Percentiles rank a stretch among this genome's conserved stretches.
phyloP scores from a whole-genome alignment of 2,113 vertebrate species.

The Serinus canaria region DNA sequence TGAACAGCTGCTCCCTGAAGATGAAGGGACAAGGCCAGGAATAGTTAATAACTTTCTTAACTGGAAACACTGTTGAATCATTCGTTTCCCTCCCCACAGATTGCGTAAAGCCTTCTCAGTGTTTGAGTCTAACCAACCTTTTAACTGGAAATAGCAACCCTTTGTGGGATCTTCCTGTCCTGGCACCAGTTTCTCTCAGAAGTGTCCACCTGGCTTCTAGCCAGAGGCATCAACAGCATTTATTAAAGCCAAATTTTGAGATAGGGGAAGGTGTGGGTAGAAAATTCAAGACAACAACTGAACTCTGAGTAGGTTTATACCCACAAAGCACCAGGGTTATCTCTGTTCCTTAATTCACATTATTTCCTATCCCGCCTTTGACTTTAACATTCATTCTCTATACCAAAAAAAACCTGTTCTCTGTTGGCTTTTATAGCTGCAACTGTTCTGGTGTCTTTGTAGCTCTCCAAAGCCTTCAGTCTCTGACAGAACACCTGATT shows the following conservation, averaged over 20 bases:
- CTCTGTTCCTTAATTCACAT: background rate
- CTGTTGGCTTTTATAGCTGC: background rate
- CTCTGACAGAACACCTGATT: background rate
- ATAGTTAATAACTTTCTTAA: slow-evolving; percentile 29
- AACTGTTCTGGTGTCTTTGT: background rate
- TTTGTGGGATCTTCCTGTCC: background rate
- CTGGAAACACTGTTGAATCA: slow-evolving; percentile 19
- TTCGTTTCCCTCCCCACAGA: background rate
- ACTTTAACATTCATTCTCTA: background rate
- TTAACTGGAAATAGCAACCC: slow-evolving; percentile 11
- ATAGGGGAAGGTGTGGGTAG: background rate
- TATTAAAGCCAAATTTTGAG: background rate
- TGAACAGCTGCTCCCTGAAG: slow-evolving; percentile 31
- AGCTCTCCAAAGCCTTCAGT: background rate
- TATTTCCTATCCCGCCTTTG: background rate
- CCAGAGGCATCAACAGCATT: background rate
- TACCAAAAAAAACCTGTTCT: background rate
- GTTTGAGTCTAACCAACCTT: background rate
- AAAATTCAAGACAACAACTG: background rate
- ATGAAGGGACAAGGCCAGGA: slow-evolving; percentile 21
- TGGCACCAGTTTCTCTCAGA: background rate
- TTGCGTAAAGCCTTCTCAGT: background rate
- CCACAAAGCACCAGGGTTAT: background rate
- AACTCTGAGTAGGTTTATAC: background rate
- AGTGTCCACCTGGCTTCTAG: background rate